Evolutionary conservation across 2,797 vertebrate genomes (phyloP).

Genomic region (Ptychadena robeensis): DNA sequence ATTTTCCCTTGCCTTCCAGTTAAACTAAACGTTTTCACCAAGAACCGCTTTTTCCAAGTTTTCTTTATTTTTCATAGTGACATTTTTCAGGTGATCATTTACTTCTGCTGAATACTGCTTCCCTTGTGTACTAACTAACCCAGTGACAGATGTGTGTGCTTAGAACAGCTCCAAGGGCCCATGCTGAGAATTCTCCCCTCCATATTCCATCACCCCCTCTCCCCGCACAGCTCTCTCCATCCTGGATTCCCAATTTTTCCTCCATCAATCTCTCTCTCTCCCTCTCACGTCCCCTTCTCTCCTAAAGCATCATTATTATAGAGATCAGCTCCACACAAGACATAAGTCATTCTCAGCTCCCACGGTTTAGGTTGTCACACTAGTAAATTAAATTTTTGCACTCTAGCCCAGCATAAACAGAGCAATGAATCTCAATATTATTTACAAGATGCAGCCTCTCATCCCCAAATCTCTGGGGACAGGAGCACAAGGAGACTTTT

Average conservation of each 20-base stretch:
- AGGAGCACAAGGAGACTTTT: not conserved
- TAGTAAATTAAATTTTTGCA: constrained; percentile 59
- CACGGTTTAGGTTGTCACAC: constrained; percentile 55
- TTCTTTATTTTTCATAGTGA: not conserved
- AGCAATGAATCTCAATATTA: constrained; percentile 59
- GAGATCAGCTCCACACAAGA: constrained; percentile 46
- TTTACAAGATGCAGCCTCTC: constrained; percentile 49
- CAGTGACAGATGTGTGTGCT: constrained; percentile 12
- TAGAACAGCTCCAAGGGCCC: not conserved
- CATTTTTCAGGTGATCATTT: constrained; percentile 2
- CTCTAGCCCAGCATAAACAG: constrained; percentile 54
- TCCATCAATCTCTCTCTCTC: constrained; percentile 21
- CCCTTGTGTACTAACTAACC: not conserved
- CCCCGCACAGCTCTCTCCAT: not conserved
- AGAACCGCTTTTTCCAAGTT: not conserved
- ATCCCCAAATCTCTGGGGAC: constrained; percentile 18
- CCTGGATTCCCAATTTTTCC: not conserved
- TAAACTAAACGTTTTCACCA: not conserved
- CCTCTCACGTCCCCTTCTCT: constrained; percentile 23
- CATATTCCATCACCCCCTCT: constrained; percentile 5
- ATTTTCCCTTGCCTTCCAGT: not conserved
- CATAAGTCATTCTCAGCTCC: constrained; percentile 57
- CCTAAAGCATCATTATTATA: constrained; percentile 54
- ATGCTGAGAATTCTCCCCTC: not conserved
- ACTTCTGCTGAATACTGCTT: not conserved